Conservation (phyloP, 2,113 vertebrate genomes). For the Sinocyclocheilus grahami region DNA sequence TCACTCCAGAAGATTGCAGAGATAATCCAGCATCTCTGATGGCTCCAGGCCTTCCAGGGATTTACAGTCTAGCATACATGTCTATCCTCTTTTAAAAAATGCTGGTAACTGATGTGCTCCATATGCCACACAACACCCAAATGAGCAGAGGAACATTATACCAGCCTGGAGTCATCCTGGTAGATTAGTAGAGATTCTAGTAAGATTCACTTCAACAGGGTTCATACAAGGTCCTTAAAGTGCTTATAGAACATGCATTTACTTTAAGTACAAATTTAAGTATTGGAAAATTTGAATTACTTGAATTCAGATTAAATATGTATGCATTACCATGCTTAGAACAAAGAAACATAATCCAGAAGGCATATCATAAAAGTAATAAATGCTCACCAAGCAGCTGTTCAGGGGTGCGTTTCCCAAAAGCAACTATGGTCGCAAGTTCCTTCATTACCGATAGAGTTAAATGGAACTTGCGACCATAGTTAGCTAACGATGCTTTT, state of each 20-base stretch:
- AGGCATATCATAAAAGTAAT: background rate
- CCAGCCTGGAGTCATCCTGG: background rate
- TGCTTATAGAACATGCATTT: background rate
- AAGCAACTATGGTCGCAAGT: too few species aligned
- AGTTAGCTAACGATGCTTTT: too few species aligned
- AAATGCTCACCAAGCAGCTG: too few species aligned
- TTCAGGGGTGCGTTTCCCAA: too few species aligned
- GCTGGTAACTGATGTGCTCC: background rate
- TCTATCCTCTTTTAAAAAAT: background rate
- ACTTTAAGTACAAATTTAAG: too few species aligned
- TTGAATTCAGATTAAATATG: background rate
- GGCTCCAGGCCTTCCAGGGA: conserved; percentile 35
- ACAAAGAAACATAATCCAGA: background rate
- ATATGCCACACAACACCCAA: background rate
- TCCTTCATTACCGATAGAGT: too few species aligned
- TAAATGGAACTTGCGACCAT: too few species aligned
- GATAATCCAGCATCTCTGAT: conserved; percentile 55
- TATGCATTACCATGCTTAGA: background rate
- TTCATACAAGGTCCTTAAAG: background rate
- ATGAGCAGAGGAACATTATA: background rate
- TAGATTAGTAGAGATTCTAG: background rate
- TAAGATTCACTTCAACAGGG: background rate
- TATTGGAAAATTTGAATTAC: too few species aligned
- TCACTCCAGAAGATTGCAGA: conserved; percentile 33
- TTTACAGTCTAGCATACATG: conserved; percentile 47